phyloP scores from a whole-genome alignment of 2,113 vertebrate genomes.

The Trinectes maculatus region DNA sequence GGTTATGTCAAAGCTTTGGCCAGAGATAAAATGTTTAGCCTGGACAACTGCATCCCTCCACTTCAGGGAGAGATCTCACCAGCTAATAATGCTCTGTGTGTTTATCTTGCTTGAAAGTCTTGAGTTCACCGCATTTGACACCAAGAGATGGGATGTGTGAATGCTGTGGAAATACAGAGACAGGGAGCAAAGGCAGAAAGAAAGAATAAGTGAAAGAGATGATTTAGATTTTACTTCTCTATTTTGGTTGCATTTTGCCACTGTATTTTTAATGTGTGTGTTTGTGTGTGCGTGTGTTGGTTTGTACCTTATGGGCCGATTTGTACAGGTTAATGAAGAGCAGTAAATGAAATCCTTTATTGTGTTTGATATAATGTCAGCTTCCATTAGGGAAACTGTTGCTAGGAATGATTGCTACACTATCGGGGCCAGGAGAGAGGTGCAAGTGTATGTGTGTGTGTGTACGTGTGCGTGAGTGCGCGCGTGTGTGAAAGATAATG shows the following conservation, averaged over 20 bases:
- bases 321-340: slow-evolving; percentile 89
- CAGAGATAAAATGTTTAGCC: slow-evolving; percentile 1
- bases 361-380: slow-evolving; percentile 99
- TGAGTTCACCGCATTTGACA: slow-evolving; percentile 36
- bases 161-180: slow-evolving; percentile 22
- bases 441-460: slow-evolving; percentile 26
- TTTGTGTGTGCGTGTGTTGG: slow-evolving; percentile 21
- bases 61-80: slow-evolving; percentile 7
- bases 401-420: slow-evolving; percentile 82
- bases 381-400: slow-evolving; percentile 89
- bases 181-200: slow-evolving; percentile 33
- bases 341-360: slow-evolving; percentile 96
- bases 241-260: slow-evolving; percentile 49
- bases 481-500: slow-evolving; percentile 23
- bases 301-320: slow-evolving; percentile 51
- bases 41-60: slow-evolving; percentile 4
- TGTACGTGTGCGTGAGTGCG: slow-evolving; percentile 19
- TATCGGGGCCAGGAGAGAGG: slow-evolving; percentile 63
- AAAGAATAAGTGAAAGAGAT: slow-evolving; percentile 38
- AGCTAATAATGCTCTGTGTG: slow-evolving; percentile 7
- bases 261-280: too few species aligned
- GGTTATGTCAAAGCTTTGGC: background rate
- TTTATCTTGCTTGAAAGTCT: slow-evolving; percentile 20
- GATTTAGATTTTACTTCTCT: slow-evolving; percentile 27
- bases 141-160: slow-evolving; percentile 26